phyloP scores from a whole-genome alignment of 1,140 invertebrate genomes.

The Drosophila sproati region DNA sequence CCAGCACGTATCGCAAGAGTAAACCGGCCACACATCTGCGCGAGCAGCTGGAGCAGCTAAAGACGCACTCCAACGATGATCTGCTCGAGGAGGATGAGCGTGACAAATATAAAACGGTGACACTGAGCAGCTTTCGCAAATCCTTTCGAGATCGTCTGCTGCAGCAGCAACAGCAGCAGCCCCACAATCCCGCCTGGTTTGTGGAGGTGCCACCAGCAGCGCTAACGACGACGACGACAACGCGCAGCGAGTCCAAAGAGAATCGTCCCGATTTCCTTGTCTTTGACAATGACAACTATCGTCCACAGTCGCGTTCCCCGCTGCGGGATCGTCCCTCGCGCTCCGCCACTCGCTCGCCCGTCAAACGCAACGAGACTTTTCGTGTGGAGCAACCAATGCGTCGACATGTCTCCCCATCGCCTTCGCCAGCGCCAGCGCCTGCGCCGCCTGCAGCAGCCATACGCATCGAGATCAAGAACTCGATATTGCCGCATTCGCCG shows the following conservation, averaged over 20 bases:
- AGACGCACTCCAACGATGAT: slow-evolving; percentile 69
- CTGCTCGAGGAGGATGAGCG: slow-evolving; percentile 70
- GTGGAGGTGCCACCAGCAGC: slow-evolving; percentile 70
- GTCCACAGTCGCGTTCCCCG: slow-evolving; percentile 76
- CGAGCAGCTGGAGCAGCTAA: slow-evolving; percentile 76
- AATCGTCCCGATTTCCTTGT: slow-evolving; percentile 78
- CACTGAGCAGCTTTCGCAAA: slow-evolving; percentile 81
- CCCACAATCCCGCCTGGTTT: slow-evolving; percentile 83
- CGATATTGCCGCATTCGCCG: slow-evolving; percentile 73
- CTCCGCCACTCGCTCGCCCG: slow-evolving; percentile 72
- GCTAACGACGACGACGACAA: not conserved
- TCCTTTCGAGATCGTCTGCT: slow-evolving; percentile 80
- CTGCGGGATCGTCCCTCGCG: slow-evolving; percentile 67
- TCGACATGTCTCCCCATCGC: slow-evolving; percentile 54
- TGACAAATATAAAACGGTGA: slow-evolving; percentile 81
- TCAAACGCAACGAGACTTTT: slow-evolving; percentile 83
- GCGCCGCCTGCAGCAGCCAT: slow-evolving; percentile 53
- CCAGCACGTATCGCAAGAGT: slow-evolving; percentile 75
- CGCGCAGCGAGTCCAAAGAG: slow-evolving; percentile 57
- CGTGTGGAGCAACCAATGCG: slow-evolving; percentile 59
- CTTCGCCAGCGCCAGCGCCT: slow-evolving; percentile 7
- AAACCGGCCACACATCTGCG: slow-evolving; percentile 69
- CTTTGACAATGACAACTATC: slow-evolving; percentile 81
- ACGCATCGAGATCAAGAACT: slow-evolving; percentile 83
- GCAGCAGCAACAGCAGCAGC: slow-evolving; percentile 70